Conservation (phyloP, 2,888 invertebrate species). For the Pterostichus madidus region DNA sequence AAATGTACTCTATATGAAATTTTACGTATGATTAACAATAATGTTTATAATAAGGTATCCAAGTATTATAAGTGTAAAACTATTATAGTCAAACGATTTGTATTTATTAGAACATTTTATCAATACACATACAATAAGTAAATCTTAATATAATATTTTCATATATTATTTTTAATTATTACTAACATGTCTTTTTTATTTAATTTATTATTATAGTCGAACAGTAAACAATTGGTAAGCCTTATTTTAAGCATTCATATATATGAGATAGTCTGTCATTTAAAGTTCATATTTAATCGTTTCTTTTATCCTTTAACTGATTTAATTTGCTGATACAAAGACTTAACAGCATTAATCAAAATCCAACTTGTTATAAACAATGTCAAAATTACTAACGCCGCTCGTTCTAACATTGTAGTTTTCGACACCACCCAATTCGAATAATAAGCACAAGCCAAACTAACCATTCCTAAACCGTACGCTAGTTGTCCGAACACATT, state of each 20-base stretch:
- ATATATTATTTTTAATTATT: no score
- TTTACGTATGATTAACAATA: constrained; percentile 23
- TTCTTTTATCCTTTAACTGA: constrained; percentile 5
- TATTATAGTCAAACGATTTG: constrained; percentile 41
- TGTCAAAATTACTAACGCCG: constrained; percentile 72
- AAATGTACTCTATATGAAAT: constrained; percentile 62
- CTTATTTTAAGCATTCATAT: no score
- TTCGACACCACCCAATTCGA: constrained; percentile 73
- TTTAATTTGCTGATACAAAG: constrained; percentile 36
- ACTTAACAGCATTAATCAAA: constrained; percentile 22
- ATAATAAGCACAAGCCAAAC: constrained; percentile 73
- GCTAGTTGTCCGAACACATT: constrained; percentile 73
- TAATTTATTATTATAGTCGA: not conserved
- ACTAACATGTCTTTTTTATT: no score
- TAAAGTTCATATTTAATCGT: no score
- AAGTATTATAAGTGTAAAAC: constrained; percentile 66
- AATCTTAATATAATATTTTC: not conserved
- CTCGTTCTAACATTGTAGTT: constrained; percentile 71
- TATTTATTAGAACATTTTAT: constrained; percentile 66
- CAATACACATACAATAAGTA: constrained; percentile 57
- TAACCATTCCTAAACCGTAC: constrained; percentile 73
- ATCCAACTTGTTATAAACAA: constrained; percentile 72
- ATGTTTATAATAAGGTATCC: constrained; percentile 52
- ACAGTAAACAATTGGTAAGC: not conserved
- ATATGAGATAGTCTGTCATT: no score